A percentile compares a stretch with the other conserved stretches of the same genome.
phyloP scores from a whole-genome alignment of 2,113 vertebrate species.

The Odocoileus hemionus region DNA sequence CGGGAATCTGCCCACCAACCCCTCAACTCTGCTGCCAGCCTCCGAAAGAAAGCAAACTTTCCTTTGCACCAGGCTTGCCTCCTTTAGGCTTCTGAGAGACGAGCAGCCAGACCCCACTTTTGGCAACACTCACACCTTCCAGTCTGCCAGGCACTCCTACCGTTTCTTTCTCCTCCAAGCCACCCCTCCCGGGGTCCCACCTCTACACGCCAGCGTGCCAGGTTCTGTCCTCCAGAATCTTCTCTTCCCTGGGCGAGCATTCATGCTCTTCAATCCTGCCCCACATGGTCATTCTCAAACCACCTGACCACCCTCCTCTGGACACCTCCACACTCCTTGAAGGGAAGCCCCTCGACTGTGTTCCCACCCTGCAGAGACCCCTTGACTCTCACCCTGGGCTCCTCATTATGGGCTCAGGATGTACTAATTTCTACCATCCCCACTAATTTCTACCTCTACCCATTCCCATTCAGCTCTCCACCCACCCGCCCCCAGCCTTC shows the following conservation, averaged over 20 bases:
- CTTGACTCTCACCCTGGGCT: background rate
- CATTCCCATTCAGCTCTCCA: fast-evolving
- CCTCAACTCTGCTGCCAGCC: background rate
- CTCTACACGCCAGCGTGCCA: fast-evolving
- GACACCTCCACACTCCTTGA: background rate
- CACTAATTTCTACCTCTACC: background rate
- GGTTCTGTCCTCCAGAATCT: background rate
- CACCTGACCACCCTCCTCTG: background rate
- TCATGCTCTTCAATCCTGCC: fast-evolving
- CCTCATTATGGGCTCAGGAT: background rate
- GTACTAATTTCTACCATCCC: background rate
- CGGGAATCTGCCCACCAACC: background rate
- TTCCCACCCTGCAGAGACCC: background rate
- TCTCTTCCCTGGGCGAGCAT: background rate
- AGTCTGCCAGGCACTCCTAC: background rate
- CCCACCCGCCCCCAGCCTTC: fast-evolving
- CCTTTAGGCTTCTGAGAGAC: background rate
- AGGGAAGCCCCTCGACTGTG: fast-evolving
- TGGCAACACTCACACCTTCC: background rate
- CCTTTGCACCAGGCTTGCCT: background rate
- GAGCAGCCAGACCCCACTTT: background rate
- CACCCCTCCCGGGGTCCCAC: background rate
- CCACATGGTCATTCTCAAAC: fast-evolving
- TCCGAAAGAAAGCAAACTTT: background rate
- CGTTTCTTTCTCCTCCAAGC: background rate